Percentiles rank a stretch among this genome's conserved stretches.
Evolutionary conservation across 1,140 invertebrate genomes (phyloP).

Genomic region (Aphidius ervi): DNA sequence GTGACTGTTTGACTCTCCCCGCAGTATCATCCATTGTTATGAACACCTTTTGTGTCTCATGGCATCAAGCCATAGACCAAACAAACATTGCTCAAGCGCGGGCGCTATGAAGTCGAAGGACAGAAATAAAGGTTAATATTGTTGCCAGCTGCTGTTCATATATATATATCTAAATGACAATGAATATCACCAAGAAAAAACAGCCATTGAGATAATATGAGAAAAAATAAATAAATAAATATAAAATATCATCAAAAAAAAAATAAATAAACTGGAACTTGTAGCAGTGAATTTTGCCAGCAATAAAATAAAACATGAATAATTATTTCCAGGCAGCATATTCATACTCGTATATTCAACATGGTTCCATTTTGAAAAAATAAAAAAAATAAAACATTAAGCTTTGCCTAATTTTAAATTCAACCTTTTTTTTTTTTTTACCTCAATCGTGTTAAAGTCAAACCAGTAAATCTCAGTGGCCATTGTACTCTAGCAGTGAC

Average conservation of each 20-base stretch:
- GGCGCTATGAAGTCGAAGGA: background rate
- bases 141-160: slow-evolving; percentile 30
- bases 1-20: slow-evolving; percentile 49
- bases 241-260: no score
- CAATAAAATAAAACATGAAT: no score
- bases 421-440: background rate
- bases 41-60: slow-evolving; percentile 46
- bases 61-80: slow-evolving; percentile 38
- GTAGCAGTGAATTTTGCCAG: no score
- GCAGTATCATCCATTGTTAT: slow-evolving; percentile 41
- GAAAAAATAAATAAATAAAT: background rate
- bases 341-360: no score
- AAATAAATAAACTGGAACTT: no score
- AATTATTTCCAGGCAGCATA: no score
- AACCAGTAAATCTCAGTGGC: slow-evolving; percentile 21
- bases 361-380: background rate
- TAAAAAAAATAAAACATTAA: slow-evolving; percentile 2
- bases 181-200: background rate
- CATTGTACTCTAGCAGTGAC: background rate
- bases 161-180: background rate
- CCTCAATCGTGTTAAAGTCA: slow-evolving; percentile 20
- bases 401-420: slow-evolving; percentile 4
- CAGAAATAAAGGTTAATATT: slow-evolving; percentile 41
- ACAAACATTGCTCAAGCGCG: slow-evolving; percentile 42
- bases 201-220: background rate